Conservation (phyloP, 1,140 invertebrate genomes). For the Lerema accius region DNA sequence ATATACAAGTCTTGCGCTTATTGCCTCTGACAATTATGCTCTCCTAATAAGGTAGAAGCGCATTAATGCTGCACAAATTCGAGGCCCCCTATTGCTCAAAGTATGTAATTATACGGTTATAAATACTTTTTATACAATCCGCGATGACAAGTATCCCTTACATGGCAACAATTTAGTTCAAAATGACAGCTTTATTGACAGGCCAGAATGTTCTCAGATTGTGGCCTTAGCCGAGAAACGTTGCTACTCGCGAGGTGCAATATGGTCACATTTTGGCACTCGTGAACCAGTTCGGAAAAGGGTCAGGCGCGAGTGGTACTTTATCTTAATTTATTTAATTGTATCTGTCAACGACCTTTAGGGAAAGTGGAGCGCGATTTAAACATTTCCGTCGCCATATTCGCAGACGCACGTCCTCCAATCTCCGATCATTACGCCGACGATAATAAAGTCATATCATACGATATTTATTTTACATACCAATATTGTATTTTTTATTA, state of each 20-base stretch:
- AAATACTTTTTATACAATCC: conserved; percentile 26
- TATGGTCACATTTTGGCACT: conserved; percentile 30
- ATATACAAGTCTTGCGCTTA: not conserved
- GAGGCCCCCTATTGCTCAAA: conserved; percentile 5
- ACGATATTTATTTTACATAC: too few species aligned
- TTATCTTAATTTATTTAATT: conserved; percentile 32
- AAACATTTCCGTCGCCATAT: conserved; percentile 10
- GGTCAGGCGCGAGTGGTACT: conserved; percentile 6
- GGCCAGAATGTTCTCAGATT: conserved; percentile 19
- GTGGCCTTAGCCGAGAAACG: conserved; percentile 28
- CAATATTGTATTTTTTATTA: too few species aligned
- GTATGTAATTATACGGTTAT: conserved; percentile 28
- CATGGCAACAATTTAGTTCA: conserved; percentile 22
- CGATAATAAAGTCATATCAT: not conserved
- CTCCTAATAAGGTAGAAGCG: conserved; percentile 16
- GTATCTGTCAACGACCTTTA: conserved; percentile 27
- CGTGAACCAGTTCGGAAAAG: conserved; percentile 5
- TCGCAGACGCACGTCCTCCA: not conserved
- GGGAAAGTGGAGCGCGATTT: conserved; percentile 27
- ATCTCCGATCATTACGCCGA: not conserved
- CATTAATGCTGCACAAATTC: conserved; percentile 17
- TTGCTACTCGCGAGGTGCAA: conserved; percentile 6
- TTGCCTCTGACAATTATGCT: conserved; percentile 15
- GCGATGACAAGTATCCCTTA: conserved; percentile 24
- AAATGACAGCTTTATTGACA: conserved; percentile 28